Percentiles rank a stretch among this genome's conserved stretches.
These are phyloP conservation scores for Furcifer pardalis DNA, from an alignment of 2,797 vertebrate genomes.

Conservation along the genomic window DNA sequence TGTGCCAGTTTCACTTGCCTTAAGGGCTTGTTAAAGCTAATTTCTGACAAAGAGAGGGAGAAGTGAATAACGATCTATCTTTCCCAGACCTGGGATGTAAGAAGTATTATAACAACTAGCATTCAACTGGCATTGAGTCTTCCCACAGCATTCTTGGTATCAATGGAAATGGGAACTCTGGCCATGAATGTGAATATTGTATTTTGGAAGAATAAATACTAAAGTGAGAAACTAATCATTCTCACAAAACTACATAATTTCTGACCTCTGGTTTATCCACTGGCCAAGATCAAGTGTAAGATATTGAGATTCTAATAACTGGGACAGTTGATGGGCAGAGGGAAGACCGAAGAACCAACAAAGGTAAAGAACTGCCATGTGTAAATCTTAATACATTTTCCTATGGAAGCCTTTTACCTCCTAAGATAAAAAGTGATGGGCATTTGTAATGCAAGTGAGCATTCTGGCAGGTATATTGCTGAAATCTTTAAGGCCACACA, in stretches of 20 bases:
- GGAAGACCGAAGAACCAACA: background rate
- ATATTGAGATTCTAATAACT: background rate
- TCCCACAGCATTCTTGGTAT: conserved; percentile 16
- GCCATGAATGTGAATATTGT: conserved; percentile 20
- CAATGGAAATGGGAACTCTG: background rate
- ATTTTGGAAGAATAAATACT: conserved; percentile 23
- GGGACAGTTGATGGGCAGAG: background rate
- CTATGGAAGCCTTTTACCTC: background rate
- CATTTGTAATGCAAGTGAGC: background rate
- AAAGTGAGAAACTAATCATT: background rate
- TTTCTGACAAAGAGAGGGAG: background rate
- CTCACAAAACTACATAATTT: background rate
- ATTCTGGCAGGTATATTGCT: background rate
- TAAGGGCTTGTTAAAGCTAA: background rate
- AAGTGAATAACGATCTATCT: background rate
- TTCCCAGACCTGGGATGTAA: background rate
- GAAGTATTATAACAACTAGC: background rate
- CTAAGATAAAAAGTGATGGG: background rate
- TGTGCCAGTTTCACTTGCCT: background rate
- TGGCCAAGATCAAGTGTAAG: background rate
- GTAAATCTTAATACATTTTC: background rate
- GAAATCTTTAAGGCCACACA: background rate
- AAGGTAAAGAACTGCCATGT: background rate
- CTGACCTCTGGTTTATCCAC: background rate
- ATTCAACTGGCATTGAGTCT: background rate